phyloP scores from a whole-genome alignment of 2,113 vertebrate species.

The Melanotaenia duboulayi region DNA sequence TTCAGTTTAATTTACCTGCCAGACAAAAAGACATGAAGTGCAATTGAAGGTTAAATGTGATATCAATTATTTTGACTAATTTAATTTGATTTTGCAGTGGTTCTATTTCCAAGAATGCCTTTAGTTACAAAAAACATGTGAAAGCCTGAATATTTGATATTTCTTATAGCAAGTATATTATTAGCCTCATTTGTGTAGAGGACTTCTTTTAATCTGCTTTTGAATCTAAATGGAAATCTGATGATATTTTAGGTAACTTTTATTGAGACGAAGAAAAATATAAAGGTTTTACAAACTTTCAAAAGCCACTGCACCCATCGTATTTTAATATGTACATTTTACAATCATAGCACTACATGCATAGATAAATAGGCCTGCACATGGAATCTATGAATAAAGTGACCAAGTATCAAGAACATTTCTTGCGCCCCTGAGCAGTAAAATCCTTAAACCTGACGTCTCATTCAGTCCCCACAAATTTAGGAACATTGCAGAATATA shows the following conservation, averaged over 20 bases:
- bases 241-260: neutral
- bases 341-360: neutral
- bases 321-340: neutral
- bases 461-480: conserved; percentile 24
- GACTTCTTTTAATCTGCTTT: neutral
- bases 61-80: no score
- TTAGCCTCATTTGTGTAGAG: neutral
- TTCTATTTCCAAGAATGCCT: no score
- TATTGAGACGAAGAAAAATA: neutral
- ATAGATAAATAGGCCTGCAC: neutral
- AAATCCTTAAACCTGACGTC: conserved; percentile 13
- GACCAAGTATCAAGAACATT: neutral
- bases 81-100: no score
- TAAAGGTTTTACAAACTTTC: neutral
- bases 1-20: no score
- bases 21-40: no score
- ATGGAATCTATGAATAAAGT: conserved; percentile 7
- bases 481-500: conserved; percentile 31
- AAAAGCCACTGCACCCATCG: neutral
- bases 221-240: neutral
- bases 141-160: neutral
- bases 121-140: no score
- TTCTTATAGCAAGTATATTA: no score
- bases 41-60: no score
- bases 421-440: neutral